Evolutionary conservation across 2,888 invertebrate genomes (phyloP).

Genomic region (Barypeithes pellucidus): DNA sequence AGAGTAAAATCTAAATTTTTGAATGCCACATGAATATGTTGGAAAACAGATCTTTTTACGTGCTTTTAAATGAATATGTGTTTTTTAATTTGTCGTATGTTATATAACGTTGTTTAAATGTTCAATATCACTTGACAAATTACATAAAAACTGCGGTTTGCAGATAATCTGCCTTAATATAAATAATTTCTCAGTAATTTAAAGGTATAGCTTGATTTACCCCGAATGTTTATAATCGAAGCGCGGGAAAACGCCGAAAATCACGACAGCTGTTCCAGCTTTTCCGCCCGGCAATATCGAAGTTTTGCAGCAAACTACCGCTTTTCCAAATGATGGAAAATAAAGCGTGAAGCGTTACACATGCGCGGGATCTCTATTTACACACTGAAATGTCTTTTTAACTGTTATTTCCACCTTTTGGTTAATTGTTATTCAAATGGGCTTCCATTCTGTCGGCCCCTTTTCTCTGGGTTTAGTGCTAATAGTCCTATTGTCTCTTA

Average conservation of each 20-base stretch:
- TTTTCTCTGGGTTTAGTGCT: slow-evolving; percentile 31
- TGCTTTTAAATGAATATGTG: no score
- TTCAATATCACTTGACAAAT: no score
- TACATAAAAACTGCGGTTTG: no score
- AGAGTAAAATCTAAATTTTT: no score
- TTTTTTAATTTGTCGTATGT: no score
- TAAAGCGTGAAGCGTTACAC: slow-evolving; percentile 3
- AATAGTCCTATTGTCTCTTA: slow-evolving; percentile 20
- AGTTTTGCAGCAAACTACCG: slow-evolving; percentile 39
- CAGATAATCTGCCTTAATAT: no score
- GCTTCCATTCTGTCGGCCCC: slow-evolving; percentile 26
- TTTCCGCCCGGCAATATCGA: slow-evolving; percentile 25
- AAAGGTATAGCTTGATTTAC: no score
- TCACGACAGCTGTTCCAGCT: slow-evolving; percentile 2
- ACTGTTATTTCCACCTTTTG: slow-evolving; percentile 48
- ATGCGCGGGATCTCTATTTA: slow-evolving; percentile 42
- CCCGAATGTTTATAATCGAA: neutral
- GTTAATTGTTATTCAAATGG: slow-evolving; percentile 50
- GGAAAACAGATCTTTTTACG: no score
- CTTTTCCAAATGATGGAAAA: slow-evolving; percentile 40
- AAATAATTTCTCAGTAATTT: no score
- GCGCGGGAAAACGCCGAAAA: slow-evolving; percentile 34
- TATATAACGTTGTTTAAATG: no score
- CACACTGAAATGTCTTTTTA: slow-evolving; percentile 36
- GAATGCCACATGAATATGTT: no score